Evolutionary conservation across 2,113 vertebrate genomes (phyloP), one percentile per base, ranked within the genome.

Genomic region (Ophiodon elongatus): DNA sequence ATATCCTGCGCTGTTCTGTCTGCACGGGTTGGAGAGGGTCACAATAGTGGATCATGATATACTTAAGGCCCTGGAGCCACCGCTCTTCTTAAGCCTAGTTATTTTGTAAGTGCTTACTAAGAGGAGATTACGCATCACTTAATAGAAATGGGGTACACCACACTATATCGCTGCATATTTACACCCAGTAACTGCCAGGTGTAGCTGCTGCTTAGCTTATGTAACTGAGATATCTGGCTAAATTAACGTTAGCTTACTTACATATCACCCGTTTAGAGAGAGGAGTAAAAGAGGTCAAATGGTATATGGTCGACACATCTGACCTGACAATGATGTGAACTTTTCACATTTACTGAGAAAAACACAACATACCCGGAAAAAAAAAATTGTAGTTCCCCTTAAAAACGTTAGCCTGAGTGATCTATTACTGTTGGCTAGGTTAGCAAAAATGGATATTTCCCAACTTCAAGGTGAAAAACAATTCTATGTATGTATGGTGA

Each of bases 1-100:
- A 66, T 27, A 69, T 79, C 27, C 64, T 25, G 50, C 39, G 59
- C 9, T 27, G 35, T 19, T 86, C 33, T 19, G 29, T 50, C 43
- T 39, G 23, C 35, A 13, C 25, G 6, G 3, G 54, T 25, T 1
- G 0, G 21, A 29, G 17, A 27, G 31, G 39, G 45, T 43, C 14
- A 57, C 39, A 21, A 14, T 1, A 8, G 45, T 47, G 35, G 72
- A 25, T 27, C 21, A 2, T 7, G 21, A 79, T 41, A 0, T 69
- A 45, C 4, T 65, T 14, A 35, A 15, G 11, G 54, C 13, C 2
- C 60, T 8, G 25, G 23, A 27, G n/a, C 10, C n/a, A 52, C 33
- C 62, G 19, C 62, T 64, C 62, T 14, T 65, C n/a, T 6, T 31
- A 25, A n/a, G 54, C 21, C 15, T 1, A 29, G 8, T 19, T 17